Percentiles rank a stretch among this genome's conserved stretches.
Conservation (phyloP, 2,797 vertebrate genomes). For the Cuniculus paca region DNA sequence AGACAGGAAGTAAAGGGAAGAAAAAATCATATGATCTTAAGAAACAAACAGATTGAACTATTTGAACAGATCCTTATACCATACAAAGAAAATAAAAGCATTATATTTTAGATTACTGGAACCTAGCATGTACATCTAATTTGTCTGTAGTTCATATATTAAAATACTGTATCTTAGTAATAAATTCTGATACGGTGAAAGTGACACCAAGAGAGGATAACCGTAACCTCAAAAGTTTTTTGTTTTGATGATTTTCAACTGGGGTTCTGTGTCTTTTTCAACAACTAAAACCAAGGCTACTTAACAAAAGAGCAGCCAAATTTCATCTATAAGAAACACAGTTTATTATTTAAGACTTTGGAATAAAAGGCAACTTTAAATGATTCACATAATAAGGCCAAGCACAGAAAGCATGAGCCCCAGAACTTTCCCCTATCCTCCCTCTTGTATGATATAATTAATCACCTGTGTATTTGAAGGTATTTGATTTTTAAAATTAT, state of each 20-base stretch:
- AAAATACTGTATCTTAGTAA: background rate
- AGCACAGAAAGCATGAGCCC: background rate
- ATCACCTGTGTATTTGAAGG: background rate
- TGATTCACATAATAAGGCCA: background rate
- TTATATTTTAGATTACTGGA: slow-evolving; percentile 51
- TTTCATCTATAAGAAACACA: slow-evolving; percentile 47
- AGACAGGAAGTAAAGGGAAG: slow-evolving; percentile 23
- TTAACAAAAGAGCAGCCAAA: background rate
- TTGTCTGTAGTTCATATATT: slow-evolving; percentile 5
- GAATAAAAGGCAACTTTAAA: slow-evolving; percentile 43
- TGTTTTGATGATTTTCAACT: background rate
- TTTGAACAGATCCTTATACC: background rate
- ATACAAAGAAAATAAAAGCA: slow-evolving; percentile 9
- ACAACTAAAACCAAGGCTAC: slow-evolving; percentile 20
- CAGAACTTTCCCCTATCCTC: background rate
- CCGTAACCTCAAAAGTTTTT: background rate
- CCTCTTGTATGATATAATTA: background rate
- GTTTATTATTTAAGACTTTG: background rate
- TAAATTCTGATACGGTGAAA: slow-evolving; percentile 10
- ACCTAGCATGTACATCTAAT: background rate
- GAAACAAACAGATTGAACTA: background rate
- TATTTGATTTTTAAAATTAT: slow-evolving; percentile 37
- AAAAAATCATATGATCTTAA: slow-evolving; percentile 41
- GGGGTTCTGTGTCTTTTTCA: background rate
- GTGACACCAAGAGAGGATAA: background rate